Base-by-base conservation (phyloP, 1,140 invertebrate species). In the Pygmarrhopalites habei region DNA sequence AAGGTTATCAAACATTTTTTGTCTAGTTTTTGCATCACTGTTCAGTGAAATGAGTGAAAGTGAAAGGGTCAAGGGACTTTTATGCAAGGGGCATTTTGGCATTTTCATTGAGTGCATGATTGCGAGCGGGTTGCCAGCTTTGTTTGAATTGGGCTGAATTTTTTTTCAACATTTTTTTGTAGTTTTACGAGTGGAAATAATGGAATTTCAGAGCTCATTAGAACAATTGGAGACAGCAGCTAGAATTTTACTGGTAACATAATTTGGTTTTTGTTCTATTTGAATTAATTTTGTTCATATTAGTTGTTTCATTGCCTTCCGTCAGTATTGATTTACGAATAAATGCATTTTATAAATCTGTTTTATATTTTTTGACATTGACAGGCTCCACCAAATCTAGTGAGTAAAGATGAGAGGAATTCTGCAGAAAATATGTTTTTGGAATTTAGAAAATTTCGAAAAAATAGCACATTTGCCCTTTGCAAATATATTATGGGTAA, bases 341-440 rank as follows among this genome's bases (percentile, higher is more conserved):
- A 12, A n/a, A 23, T 49, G n/a, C n/a, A n/a, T n/a, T n/a, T n/a
- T n/a, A n/a, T n/a, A n/a, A n/a, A n/a, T n/a, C n/a, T n/a, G n/a
- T n/a, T n/a, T n/a, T n/a, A n/a, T n/a, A n/a, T 49, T 49, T 10
- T 3, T 58, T 58, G 1, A 57, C 69, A 67, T 58, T 78, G 80
- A 69, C 67, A 92, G 90, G 89, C 89, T 62, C 85, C 90, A 49
- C 88, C 90, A 68, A 86, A 87, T 77, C 52, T 88, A 64, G 86
- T 92, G 21, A 85, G 82, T 41, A 77, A 80, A 71, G 84, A 90
- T 71, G 88, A 92, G 74, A 77, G 90, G 63, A 83, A 83, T 72
- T 81, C 82, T 67, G 90, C 90, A 21, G 89, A 93, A 77, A 77
- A 77, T 68, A 80, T 92, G 21, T 88, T 93, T 72, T 73, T 92